phyloP scores from a whole-genome alignment of 2,113 vertebrate species.

The Emberiza fucata region DNA sequence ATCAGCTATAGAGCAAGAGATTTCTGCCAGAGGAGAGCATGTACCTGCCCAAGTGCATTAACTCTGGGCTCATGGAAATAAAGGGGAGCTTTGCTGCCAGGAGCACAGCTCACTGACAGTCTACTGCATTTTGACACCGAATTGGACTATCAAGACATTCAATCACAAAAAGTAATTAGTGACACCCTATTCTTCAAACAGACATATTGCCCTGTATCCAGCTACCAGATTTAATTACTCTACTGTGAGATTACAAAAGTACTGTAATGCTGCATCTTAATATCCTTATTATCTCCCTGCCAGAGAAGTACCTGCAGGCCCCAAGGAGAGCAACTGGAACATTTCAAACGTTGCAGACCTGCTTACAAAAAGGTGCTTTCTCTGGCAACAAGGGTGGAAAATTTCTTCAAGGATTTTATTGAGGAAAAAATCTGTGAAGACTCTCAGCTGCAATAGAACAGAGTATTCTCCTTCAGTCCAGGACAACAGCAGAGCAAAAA shows the following conservation, averaged over 20 bases:
- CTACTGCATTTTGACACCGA: not conserved
- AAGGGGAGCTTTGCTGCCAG: not conserved
- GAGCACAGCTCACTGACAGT: not conserved
- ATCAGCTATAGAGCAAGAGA: not conserved
- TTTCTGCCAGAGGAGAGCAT: not conserved
- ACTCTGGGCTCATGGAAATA: not conserved
- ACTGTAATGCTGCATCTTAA: not conserved
- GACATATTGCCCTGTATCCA: not conserved
- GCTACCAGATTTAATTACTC: not conserved
- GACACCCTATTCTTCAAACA: not conserved
- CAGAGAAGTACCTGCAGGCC: not conserved
- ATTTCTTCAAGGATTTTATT: not conserved
- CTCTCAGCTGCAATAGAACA: not conserved
- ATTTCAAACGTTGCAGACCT: not conserved
- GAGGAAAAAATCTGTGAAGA: not conserved
- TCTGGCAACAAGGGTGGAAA: not conserved
- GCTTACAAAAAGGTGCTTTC: not conserved
- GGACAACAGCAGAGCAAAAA: not conserved
- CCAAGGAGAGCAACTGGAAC: not conserved
- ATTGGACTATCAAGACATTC: not conserved
- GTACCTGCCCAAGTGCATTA: fast-evolving
- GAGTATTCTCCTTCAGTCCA: not conserved
- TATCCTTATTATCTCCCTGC: not conserved
- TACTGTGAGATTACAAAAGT: not conserved
- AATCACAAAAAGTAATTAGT: not conserved